phyloP scores from a whole-genome alignment of 2,797 vertebrate genomes.

The Heterohyrax brucei region DNA sequence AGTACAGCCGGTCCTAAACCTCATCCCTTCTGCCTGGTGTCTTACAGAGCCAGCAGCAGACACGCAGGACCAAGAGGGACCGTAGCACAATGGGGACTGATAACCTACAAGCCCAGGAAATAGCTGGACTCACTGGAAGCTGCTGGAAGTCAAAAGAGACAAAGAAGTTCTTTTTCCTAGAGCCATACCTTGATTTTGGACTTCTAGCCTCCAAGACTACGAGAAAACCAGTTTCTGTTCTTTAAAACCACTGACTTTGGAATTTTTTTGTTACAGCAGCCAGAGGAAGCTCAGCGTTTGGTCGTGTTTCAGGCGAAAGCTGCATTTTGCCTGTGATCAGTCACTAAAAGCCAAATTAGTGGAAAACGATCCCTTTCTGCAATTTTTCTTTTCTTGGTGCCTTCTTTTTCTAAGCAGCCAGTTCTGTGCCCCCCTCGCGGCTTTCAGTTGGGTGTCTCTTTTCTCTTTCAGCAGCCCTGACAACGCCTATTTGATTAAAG shows the following conservation, averaged over 20 bases:
- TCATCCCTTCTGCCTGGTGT: neutral
- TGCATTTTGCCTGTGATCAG: neutral
- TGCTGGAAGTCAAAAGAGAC: neutral
- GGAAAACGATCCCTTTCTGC: neutral
- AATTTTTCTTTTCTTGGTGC: neutral
- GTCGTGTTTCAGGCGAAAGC: accelerated
- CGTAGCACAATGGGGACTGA: neutral
- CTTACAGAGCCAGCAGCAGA: neutral
- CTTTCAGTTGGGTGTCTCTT: neutral
- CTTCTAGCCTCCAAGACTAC: neutral
- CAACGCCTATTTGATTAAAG: neutral
- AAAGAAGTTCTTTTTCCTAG: neutral
- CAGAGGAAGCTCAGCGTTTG: neutral
- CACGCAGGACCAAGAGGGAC: too few relatives aligned
- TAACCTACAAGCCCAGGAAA: neutral
- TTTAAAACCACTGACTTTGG: neutral
- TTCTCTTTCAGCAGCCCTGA: neutral
- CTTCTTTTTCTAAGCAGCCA: accelerated
- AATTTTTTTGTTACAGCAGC: too few relatives aligned
- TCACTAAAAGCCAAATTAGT: accelerated
- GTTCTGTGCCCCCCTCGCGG: accelerated
- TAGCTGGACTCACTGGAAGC: neutral
- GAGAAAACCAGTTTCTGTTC: neutral
- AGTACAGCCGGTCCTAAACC: too few relatives aligned
- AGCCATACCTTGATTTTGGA: neutral